These are phyloP conservation scores for Chaetorhynchus papuensis DNA, from an alignment of 2,113 vertebrate species.

Conservation along the genomic window DNA sequence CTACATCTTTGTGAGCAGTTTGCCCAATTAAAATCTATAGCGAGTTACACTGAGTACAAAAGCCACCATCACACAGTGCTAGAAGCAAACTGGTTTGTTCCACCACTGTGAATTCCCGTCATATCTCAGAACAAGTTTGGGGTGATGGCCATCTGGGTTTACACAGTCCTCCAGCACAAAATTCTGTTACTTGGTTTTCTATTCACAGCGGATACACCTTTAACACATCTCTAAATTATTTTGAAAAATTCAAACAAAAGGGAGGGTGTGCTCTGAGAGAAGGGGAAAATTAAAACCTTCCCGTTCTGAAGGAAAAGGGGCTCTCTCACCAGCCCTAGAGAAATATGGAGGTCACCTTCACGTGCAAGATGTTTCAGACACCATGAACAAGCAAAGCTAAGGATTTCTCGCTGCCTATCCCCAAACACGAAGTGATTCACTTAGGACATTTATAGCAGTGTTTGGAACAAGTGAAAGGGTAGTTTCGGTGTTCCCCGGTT, in stretches of 20 bases:
- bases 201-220: background rate
- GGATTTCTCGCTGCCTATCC: background rate
- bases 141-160: background rate
- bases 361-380: background rate
- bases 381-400: background rate
- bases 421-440: background rate
- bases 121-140: background rate
- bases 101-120: background rate
- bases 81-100: background rate
- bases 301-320: background rate
- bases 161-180: background rate
- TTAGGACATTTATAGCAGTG: background rate
- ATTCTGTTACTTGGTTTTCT: background rate
- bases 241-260: background rate
- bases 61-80: background rate
- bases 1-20: background rate
- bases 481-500: background rate
- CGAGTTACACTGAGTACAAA: background rate
- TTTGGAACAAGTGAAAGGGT: background rate
- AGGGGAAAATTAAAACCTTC: background rate
- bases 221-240: background rate
- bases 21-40: background rate
- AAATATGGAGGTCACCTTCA: background rate
- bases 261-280: background rate
- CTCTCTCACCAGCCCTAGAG: background rate